Evolutionary conservation across 2,797 vertebrate species (phyloP).

Genomic region (Varecia variegata): DNA sequence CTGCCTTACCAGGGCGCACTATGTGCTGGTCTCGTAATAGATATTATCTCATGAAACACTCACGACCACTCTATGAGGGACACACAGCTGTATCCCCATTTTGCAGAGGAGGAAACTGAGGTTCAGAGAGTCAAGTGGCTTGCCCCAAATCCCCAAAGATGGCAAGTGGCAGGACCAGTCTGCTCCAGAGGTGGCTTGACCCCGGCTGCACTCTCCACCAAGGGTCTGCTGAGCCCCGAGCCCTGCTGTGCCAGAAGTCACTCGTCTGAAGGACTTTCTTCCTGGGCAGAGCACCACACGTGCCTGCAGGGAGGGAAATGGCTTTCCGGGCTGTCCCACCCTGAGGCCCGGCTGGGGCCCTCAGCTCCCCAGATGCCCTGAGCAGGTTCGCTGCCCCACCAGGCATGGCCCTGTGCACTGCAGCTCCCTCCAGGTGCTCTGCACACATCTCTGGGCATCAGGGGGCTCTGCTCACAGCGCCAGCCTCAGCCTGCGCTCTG

Average conservation of each 20-base stretch:
- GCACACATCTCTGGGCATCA: background rate
- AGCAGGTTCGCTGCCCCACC: background rate
- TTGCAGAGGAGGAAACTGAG: background rate
- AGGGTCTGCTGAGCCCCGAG: background rate
- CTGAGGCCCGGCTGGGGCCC: too few species aligned
- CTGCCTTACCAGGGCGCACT: background rate
- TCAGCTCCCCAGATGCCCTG: background rate
- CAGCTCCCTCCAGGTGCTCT: background rate
- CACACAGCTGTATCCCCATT: background rate
- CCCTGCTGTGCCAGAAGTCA: background rate
- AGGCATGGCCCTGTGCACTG: accelerated
- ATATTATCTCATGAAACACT: background rate
- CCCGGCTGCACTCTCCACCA: accelerated
- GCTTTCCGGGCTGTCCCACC: background rate
- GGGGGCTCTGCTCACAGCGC: background rate
- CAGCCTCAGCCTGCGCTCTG: background rate
- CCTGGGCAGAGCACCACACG: background rate
- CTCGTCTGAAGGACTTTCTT: background rate
- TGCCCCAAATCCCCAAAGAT: background rate
- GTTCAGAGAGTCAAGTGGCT: background rate
- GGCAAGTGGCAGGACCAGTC: background rate
- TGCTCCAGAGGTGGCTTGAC: background rate
- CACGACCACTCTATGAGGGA: background rate
- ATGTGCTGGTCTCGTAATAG: background rate
- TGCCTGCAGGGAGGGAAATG: background rate